Evolutionary conservation across 2,113 vertebrate species (phyloP).

Genomic region (Andinoacara biseriatus): DNA sequence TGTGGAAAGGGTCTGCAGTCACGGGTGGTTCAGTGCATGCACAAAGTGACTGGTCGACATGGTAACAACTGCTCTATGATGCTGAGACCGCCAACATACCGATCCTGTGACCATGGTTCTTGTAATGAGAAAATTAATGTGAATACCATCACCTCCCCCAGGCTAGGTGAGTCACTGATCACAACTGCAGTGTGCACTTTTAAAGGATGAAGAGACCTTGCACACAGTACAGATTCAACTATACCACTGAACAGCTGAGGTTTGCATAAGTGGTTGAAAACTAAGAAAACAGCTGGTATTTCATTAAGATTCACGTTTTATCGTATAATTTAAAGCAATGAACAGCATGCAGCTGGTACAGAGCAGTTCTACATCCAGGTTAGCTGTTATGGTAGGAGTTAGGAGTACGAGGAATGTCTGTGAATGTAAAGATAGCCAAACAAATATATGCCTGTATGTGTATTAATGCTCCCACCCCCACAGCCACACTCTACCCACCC

Average conservation of each 20-base stretch:
- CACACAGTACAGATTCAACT: neutral
- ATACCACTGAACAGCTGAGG: fast-evolving
- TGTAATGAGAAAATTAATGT: conserved; percentile 91
- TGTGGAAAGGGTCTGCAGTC: conserved; percentile 96
- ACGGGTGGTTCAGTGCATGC: conserved; percentile 97
- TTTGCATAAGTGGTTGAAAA: neutral
- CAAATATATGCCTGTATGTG: neutral
- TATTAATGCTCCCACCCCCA: neutral
- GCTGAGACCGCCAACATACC: conserved; percentile 88
- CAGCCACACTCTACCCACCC: neutral
- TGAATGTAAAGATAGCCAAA: neutral
- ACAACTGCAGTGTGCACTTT: neutral
- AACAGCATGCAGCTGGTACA: no score
- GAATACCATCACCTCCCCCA: conserved; percentile 96
- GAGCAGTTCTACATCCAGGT: no score
- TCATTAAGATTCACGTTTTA: no score
- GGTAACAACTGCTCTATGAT: conserved; percentile 87
- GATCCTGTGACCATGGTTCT: conserved; percentile 88
- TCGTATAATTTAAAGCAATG: no score
- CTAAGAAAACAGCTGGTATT: neutral
- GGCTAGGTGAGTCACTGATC: conserved; percentile 86
- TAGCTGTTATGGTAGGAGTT: neutral
- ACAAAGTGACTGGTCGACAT: conserved; percentile 93
- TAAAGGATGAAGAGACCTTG: neutral
- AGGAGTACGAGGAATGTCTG: neutral